Conservation (phyloP, 2,797 vertebrate species). For the Hozukius guyotensis region DNA sequence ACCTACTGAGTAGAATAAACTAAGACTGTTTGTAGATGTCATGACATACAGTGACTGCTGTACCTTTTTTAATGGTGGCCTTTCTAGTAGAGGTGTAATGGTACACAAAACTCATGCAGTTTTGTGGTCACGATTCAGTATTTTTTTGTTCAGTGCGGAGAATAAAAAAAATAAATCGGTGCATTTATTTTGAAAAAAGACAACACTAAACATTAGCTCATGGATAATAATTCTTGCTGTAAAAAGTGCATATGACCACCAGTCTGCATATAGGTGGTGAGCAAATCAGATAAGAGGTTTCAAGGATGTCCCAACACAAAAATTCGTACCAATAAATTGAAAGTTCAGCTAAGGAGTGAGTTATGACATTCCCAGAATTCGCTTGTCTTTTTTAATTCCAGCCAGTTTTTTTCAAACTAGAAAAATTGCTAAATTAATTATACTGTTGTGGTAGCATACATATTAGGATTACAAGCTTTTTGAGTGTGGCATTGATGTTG, state of each 20-base stretch:
- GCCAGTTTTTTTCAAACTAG: background rate
- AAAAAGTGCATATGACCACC: background rate
- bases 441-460: background rate
- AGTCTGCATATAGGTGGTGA: background rate
- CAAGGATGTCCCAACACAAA: background rate
- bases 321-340: background rate
- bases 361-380: background rate
- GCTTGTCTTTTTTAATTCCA: background rate
- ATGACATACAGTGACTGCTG: background rate
- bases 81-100: background rate
- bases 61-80: background rate
- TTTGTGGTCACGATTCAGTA: background rate
- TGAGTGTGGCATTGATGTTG: background rate
- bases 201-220: background rate
- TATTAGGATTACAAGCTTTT: background rate
- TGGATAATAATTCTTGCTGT: background rate
- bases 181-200: background rate
- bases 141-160: background rate
- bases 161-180: background rate
- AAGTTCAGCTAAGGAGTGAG: background rate
- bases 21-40: background rate
- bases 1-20: background rate
- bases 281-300: background rate
- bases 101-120: background rate
- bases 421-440: background rate